Conservation (phyloP, 1,140 invertebrate species). For the Atta colombica region DNA sequence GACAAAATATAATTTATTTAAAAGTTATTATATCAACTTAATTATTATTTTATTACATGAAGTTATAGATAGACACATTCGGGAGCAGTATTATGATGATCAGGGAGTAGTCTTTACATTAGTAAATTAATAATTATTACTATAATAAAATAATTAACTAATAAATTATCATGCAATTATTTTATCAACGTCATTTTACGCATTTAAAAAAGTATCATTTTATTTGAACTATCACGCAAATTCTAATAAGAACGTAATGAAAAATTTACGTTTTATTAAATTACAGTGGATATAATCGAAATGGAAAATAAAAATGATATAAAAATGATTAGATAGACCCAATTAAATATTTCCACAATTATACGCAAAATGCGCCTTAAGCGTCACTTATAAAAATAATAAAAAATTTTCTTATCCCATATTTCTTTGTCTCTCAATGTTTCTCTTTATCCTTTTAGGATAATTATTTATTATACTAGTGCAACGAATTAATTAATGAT, state of each 20-base stretch:
- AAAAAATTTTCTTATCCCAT: background rate
- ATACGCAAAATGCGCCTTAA: background rate
- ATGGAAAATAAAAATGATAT: background rate
- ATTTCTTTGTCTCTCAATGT: background rate
- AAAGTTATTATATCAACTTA: conserved; percentile 25
- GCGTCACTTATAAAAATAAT: background rate
- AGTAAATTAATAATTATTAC: conserved; percentile 28
- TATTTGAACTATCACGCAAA: background rate
- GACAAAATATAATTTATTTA: conserved; percentile 51
- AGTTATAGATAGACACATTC: background rate
- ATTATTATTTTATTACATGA: conserved; percentile 26
- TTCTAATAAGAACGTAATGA: background rate
- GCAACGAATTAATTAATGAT: too few species aligned
- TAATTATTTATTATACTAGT: background rate
- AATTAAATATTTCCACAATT: background rate
- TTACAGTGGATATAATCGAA: background rate
- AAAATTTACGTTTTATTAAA: conserved; percentile 11
- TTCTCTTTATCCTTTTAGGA: background rate
- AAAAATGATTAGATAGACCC: background rate
- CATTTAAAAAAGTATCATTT: conserved; percentile 15
- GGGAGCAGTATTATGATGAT: background rate
- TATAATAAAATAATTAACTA: background rate
- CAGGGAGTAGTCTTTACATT: background rate
- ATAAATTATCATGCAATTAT: conserved; percentile 4
- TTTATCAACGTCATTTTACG: background rate